Base-by-base conservation (phyloP, 2,113 vertebrate species). In the Todiramphus saurophagus region DNA sequence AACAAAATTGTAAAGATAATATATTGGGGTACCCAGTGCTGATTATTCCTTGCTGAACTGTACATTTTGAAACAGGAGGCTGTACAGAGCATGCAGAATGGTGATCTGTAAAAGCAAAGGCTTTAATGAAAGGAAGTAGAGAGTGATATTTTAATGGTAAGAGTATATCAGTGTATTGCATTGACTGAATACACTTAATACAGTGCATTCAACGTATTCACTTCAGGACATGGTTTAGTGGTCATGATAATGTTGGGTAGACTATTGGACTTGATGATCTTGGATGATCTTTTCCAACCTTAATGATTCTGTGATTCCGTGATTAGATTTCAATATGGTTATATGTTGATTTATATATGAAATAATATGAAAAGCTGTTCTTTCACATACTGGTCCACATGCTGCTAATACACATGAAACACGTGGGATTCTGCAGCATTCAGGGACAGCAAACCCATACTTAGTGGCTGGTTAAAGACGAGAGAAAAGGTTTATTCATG, bases 311-410 rank as follows among this genome's bases (percentile, higher is more conserved):
- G 50, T 25, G 50, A 50, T 50, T 50, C 48, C 24, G 23, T 50
- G 21, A 53, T 64, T 82, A 72, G 41, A 73, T 84, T 89, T 82
- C 69, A 41, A 6, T 73, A 51, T 35, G 37, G 27, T 56, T 66
- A 17, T 85, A 24, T 91, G 72, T 93, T 94, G 95, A 90, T 95
- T 82, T 96, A 85, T 59, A 37, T 25, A n/a, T 53, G 44, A 62
- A 46, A 35, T 83, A n/a, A 28, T 53, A 85, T n/a, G 41, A 62
- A 74, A 96, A 96, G 62, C 31, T 85, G 30, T 56, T 68, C 53
- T 69, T 88, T 58, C 39, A 18, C 41, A 13, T 74, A 10, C 10
- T 82, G 69, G 66, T 69, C n/a, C 31, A 48, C 37, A 17, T 0
- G 2, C 33, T 73, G 20, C 35, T 58, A 78, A 44, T 35, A 11